phyloP scores from a whole-genome alignment of 2,888 invertebrate species.

The Eumerus sabulonum region DNA sequence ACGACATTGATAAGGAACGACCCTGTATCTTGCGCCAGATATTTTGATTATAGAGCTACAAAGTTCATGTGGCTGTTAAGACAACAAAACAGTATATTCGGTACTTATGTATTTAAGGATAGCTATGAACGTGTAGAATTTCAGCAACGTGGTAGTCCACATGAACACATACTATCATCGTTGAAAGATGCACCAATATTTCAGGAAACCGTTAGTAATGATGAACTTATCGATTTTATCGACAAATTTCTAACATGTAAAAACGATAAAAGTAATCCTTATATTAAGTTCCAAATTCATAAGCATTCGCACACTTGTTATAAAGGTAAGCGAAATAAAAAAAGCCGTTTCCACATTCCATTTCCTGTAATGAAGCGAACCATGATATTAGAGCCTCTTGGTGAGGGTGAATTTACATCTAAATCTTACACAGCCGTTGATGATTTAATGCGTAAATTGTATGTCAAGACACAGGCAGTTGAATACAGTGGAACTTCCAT shows the following conservation, averaged over 20 bases:
- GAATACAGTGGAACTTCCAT: background rate
- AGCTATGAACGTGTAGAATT: conserved; percentile 5
- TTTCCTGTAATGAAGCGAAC: conserved; percentile 3
- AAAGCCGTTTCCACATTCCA: background rate
- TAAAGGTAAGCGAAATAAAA: conserved; percentile 55
- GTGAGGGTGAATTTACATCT: background rate
- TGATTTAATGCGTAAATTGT: background rate
- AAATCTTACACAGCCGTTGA: background rate
- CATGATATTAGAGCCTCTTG: conserved; percentile 5
- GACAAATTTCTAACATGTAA: conserved; percentile 67
- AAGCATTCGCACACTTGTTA: conserved; percentile 67
- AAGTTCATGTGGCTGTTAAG: background rate
- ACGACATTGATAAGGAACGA: conserved; percentile 40
- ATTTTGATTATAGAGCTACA: conserved; percentile 3
- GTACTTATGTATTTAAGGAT: background rate
- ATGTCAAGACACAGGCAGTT: background rate
- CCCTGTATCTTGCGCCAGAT: conserved; percentile 18
- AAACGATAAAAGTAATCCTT: conserved; percentile 65
- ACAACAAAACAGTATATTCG: conserved; percentile 6
- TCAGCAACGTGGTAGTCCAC: conserved; percentile 27
- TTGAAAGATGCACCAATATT: conserved; percentile 40
- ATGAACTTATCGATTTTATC: conserved; percentile 38
- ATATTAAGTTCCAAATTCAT: conserved; percentile 57
- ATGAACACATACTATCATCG: conserved; percentile 61
- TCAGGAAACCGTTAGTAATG: no score